A percentile compares a stretch with the other conserved stretches of the same genome.
Evolutionary conservation across 2,888 invertebrate species (phyloP).

Genomic region (Oligia strigilis): DNA sequence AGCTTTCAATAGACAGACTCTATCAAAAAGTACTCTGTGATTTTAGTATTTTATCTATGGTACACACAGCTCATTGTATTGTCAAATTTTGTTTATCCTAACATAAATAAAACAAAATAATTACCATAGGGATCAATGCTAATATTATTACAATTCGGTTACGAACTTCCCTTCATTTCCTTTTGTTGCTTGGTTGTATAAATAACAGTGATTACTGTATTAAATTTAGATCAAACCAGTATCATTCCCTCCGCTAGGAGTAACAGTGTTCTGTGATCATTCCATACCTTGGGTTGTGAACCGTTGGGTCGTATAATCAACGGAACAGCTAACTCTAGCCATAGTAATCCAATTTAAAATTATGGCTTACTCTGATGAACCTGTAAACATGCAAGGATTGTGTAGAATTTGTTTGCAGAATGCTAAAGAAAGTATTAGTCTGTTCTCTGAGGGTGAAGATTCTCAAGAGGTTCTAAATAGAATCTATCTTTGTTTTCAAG

Average conservation of each 20-base stretch:
- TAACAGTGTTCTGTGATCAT: not conserved
- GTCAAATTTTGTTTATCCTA: no score
- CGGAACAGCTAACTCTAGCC: not conserved
- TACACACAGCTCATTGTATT: no score
- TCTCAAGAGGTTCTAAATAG: slow-evolving; percentile 75
- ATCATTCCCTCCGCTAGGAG: no score
- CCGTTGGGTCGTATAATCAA: not conserved
- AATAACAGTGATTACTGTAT: not conserved
- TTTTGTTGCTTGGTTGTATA: not conserved
- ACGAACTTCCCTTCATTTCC: not conserved
- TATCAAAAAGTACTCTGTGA: no score
- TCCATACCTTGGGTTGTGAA: not conserved
- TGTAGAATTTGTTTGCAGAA: slow-evolving; percentile 81
- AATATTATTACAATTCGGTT: not conserved
- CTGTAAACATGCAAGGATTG: slow-evolving; percentile 51
- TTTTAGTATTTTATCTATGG: no score
- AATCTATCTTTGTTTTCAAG: slow-evolving; percentile 80
- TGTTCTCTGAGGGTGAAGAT: slow-evolving; percentile 70
- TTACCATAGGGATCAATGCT: no score
- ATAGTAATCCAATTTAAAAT: not conserved
- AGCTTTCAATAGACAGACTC: no score
- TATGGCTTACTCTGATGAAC: slow-evolving; percentile 29
- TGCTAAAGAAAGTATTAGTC: slow-evolving; percentile 60
- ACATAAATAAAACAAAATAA: no score
- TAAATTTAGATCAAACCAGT: not conserved